Conservation (phyloP, 2,113 vertebrate genomes). For the Clarias magur region DNA sequence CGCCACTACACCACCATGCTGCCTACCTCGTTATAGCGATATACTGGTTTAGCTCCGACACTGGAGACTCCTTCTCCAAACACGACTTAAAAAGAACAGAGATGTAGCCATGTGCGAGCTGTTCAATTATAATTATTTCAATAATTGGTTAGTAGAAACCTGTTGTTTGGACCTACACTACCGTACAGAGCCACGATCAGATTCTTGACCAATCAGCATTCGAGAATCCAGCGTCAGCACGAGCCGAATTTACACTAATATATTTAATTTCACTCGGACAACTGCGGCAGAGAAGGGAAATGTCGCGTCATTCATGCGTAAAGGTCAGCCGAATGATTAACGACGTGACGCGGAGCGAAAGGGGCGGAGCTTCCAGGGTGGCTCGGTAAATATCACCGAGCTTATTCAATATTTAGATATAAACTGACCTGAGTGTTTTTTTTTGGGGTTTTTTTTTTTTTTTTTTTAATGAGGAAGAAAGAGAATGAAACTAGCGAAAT, state of each 20-base stretch:
- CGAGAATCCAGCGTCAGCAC: neutral
- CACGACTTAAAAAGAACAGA: neutral
- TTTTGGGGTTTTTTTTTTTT: too few species aligned
- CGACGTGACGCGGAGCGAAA: neutral
- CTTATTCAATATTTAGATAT: too few species aligned
- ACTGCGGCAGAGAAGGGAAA: neutral
- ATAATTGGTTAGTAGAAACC: neutral
- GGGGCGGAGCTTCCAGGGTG: neutral
- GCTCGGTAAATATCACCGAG: neutral
- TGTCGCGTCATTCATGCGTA: neutral
- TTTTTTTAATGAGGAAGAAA: too few species aligned
- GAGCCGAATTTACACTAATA: neutral
- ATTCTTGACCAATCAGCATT: neutral
- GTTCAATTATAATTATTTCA: neutral
- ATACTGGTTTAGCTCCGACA: too few species aligned
- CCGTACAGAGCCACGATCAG: neutral
- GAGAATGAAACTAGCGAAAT: neutral
- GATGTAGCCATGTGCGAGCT: neutral
- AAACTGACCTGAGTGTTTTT: too few species aligned
- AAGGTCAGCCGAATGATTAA: neutral
- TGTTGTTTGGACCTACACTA: neutral
- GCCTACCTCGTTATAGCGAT: too few species aligned
- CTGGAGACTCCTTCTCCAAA: neutral
- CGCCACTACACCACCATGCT: too few species aligned
- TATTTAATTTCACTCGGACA: neutral